Evolutionary conservation across 2,113 vertebrate genomes (phyloP).

Genomic region (Clinocottus analis): DNA sequence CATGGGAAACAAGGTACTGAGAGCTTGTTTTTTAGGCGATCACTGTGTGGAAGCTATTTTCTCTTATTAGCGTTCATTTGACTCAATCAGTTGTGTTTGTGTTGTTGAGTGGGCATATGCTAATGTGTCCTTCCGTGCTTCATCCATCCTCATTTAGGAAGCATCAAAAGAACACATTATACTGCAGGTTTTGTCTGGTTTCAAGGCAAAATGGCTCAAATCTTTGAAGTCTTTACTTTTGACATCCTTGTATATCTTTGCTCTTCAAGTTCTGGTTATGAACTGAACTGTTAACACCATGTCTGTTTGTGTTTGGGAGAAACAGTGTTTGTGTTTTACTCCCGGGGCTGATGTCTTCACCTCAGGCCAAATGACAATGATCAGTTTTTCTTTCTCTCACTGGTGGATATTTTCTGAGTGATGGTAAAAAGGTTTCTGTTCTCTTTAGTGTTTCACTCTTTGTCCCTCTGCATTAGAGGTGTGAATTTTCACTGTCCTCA

Average conservation of each 20-base stretch:
- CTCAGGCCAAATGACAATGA: neutral
- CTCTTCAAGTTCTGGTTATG: neutral
- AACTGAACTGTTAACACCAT: neutral
- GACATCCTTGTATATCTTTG: neutral
- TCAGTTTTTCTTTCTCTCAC: neutral
- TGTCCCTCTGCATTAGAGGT: neutral
- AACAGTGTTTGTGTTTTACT: slow-evolving; percentile 11
- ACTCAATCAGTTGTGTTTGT: neutral
- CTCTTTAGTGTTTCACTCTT: neutral
- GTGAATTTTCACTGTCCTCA: neutral
- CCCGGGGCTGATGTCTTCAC: neutral
- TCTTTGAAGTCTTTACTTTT: neutral
- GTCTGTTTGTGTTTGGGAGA: neutral
- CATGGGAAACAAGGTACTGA: neutral
- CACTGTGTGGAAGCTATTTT: neutral
- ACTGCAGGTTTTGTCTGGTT: neutral
- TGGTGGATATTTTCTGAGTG: neutral
- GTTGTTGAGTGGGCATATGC: neutral
- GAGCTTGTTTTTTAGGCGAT: neutral
- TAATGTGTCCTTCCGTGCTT: neutral
- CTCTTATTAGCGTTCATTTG: neutral
- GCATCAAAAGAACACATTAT: neutral
- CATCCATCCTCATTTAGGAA: neutral
- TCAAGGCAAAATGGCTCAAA: neutral
- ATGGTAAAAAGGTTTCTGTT: neutral